phyloP scores from a whole-genome alignment of 2,888 invertebrate species.

The Muschampia plurimacula region DNA sequence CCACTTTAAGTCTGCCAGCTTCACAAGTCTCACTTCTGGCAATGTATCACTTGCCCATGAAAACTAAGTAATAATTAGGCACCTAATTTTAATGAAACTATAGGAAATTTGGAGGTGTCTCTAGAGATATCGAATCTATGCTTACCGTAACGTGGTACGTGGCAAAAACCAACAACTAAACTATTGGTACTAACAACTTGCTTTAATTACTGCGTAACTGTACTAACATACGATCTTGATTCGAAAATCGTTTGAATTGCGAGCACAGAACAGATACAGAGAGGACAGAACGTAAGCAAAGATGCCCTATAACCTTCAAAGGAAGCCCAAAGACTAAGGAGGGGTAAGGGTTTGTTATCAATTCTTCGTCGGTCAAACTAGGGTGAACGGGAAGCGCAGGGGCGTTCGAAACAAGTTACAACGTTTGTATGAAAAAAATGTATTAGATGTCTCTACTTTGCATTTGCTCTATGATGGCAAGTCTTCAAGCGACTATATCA shows the following conservation, averaged over 20 bases:
- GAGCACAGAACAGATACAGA: too few relatives aligned
- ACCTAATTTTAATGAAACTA: background rate
- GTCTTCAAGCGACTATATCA: conserved; percentile 20
- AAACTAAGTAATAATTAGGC: background rate
- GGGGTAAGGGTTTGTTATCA: background rate
- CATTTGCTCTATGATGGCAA: background rate
- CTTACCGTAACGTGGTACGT: background rate
- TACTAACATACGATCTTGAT: conserved; percentile 2
- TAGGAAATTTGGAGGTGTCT: background rate
- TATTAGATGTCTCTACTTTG: background rate
- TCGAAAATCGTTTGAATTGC: background rate
- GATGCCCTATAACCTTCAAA: too few relatives aligned
- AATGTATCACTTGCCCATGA: too few relatives aligned
- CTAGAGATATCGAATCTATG: background rate
- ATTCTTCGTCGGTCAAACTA: too few relatives aligned
- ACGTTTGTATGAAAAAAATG: too few relatives aligned
- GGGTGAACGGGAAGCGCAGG: too few relatives aligned
- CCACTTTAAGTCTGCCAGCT: too few relatives aligned
- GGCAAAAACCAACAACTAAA: background rate
- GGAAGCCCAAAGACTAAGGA: background rate
- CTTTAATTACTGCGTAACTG: conserved; percentile 3
- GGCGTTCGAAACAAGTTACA: too few relatives aligned
- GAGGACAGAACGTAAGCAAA: too few relatives aligned
- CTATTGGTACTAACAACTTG: background rate
- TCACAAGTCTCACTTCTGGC: too few relatives aligned